phyloP scores from a whole-genome alignment of 2,888 invertebrate genomes.

The Eristalis arbustorum region DNA sequence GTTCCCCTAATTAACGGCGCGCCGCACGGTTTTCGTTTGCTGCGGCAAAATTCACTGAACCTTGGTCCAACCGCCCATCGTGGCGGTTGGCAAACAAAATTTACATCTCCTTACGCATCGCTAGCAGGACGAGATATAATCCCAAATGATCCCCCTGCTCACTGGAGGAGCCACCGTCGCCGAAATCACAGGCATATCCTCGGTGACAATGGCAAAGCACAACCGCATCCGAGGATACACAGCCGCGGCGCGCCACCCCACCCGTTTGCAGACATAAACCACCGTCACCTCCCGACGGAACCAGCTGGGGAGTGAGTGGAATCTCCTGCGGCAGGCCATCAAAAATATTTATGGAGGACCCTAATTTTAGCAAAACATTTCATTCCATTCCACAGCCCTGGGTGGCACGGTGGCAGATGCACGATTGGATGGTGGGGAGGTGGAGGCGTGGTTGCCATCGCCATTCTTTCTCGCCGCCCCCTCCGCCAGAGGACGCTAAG shows the following conservation, averaged over 20 bases:
- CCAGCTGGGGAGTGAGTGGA: background rate
- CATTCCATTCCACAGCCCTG: background rate
- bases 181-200: slow-evolving; percentile 5
- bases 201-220: slow-evolving; percentile 24
- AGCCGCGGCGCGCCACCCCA: too few species aligned
- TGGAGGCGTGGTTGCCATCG: too few species aligned
- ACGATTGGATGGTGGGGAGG: background rate
- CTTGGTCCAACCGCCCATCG: too few species aligned
- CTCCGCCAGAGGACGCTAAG: background rate
- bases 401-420: background rate
- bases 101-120: slow-evolving; percentile 26
- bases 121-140: background rate
- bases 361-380: slow-evolving; percentile 58
- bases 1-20: slow-evolving; percentile 29
- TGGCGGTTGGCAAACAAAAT: slow-evolving; percentile 22
- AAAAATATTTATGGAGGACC: slow-evolving; percentile 66
- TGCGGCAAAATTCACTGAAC: slow-evolving; percentile 18
- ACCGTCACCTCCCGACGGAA: background rate
- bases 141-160: slow-evolving; percentile 25
- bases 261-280: slow-evolving; percentile 25
- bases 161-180: background rate
- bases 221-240: slow-evolving; percentile 25
- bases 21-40: background rate
- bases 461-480: background rate
- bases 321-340: slow-evolving; percentile 56